Conservation (phyloP, 2,888 invertebrate species). For the Zhuqinia jingwanae region DNA sequence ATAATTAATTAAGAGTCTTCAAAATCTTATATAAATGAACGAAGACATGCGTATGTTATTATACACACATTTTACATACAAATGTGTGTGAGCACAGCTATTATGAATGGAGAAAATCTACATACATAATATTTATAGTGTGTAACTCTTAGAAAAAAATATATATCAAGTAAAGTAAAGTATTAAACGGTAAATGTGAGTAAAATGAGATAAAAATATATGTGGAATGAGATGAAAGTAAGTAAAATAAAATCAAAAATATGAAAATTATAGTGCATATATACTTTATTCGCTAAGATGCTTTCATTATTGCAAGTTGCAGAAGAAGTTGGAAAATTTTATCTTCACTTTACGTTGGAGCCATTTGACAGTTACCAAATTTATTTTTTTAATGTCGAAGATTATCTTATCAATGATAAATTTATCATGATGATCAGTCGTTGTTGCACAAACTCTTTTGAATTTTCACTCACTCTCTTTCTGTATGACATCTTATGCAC, state of each 20-base stretch:
- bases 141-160: conserved; percentile 32
- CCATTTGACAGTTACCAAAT: too few relatives aligned
- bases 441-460: too few relatives aligned
- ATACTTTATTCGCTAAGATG: neutral
- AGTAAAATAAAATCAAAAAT: conserved; percentile 25
- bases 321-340: too few relatives aligned
- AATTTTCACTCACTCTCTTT: too few relatives aligned
- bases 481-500: too few relatives aligned
- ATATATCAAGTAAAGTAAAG: conserved; percentile 32
- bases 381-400: too few relatives aligned
- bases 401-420: too few relatives aligned
- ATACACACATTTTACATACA: neutral
- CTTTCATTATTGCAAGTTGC: too few relatives aligned
- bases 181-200: conserved; percentile 29
- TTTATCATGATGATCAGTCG: too few relatives aligned
- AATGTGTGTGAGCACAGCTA: conserved; percentile 4
- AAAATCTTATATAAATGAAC: neutral
- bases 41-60: neutral
- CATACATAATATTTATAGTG: conserved; percentile 7
- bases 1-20: conserved; percentile 14
- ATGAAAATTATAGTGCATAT: too few relatives aligned
- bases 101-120: conserved; percentile 12
- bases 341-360: neutral
- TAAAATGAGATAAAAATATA: conserved; percentile 32
- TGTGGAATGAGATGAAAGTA: conserved; percentile 29